Conservation (phyloP, 2,797 vertebrate species). For the Spondyliosoma cantharus region DNA sequence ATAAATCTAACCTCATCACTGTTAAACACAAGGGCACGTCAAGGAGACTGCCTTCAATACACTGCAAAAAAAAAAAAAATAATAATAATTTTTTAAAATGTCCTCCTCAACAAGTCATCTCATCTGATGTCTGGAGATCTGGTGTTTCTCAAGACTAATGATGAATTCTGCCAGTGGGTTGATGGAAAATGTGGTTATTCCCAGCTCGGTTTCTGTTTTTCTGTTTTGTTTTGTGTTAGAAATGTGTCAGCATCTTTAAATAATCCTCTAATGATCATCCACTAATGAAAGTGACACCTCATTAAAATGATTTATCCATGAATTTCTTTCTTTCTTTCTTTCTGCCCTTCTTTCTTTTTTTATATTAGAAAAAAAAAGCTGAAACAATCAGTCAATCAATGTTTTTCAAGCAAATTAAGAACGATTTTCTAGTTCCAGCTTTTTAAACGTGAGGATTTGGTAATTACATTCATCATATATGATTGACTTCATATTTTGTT, state of each 20-base stretch:
- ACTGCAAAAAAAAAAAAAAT: constrained; percentile 40
- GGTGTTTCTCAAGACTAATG: not conserved
- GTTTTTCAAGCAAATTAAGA: not conserved
- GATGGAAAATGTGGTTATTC: not conserved
- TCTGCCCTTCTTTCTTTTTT: not conserved
- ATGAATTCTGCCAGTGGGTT: not conserved
- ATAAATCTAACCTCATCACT: constrained; percentile 79
- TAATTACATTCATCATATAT: too few species aligned
- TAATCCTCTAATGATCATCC: not conserved
- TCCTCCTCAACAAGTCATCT: constrained; percentile 29
- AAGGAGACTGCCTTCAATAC: constrained; percentile 58
- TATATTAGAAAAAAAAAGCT: not conserved
- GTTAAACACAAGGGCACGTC: constrained; percentile 77
- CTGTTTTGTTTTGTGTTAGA: not conserved
- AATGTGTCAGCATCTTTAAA: constrained; percentile 7
- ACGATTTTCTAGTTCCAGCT: not conserved
- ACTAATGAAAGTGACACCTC: constrained; percentile 21
- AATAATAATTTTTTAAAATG: too few species aligned
- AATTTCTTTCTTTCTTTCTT: not conserved
- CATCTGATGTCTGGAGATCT: constrained; percentile 9
- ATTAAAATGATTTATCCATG: not conserved
- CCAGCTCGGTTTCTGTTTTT: not conserved
- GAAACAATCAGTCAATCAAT: not conserved
- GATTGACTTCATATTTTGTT: too few species aligned
- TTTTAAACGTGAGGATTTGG: not conserved